phyloP scores from a whole-genome alignment of 1,140 invertebrate genomes.

The silkworm (Bombyx mori) region ASM3026992v2 NC_085108.1:130501-131000 shows the following conservation, averaged over 20 bases:
- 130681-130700: constrained; percentile 2
- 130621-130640: constrained; percentile 7
- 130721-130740: constrained; percentile 13
- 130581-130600: constrained; percentile 21
- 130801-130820: background rate
- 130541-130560: constrained; percentile 30
- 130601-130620: constrained; percentile 13
- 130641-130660: background rate
- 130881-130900: constrained; percentile 8
- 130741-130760: constrained; percentile 3
- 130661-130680: background rate
- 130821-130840: constrained; percentile 4
- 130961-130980: constrained; percentile 21
- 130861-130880: too few relatives aligned
- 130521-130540: constrained; percentile 14
- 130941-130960: constrained; percentile 29
- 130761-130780: background rate
- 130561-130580: constrained; percentile 27
- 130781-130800: constrained; percentile 6
- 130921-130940: constrained; percentile 26
- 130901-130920: constrained; percentile 22
- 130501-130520: constrained; percentile 31
- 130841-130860: too few relatives aligned
- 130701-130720: constrained; percentile 3
- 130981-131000: constrained; percentile 12